phyloP scores from a whole-genome alignment of 2,113 vertebrate genomes.

The Hiodon alosoides region DNA sequence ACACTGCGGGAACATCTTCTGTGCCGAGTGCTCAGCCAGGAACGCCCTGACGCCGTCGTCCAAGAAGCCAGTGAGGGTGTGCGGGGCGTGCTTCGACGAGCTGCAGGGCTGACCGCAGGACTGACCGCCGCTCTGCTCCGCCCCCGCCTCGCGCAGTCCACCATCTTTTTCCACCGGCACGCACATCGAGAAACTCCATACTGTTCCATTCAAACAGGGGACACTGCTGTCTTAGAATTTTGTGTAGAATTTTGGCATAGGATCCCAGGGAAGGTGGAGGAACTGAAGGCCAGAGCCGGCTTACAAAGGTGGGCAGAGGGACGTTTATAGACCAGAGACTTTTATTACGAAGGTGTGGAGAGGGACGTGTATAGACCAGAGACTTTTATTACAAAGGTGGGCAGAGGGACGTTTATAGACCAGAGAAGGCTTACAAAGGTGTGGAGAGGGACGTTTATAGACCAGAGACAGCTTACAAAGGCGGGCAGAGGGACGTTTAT shows the following conservation, averaged over 20 bases:
- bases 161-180: slow-evolving; percentile 23
- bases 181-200: slow-evolving; percentile 1
- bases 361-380: too few species aligned
- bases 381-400: too few species aligned
- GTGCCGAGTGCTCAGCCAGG: slow-evolving; percentile 85
- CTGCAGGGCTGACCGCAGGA: slow-evolving; percentile 73
- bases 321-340: too few species aligned
- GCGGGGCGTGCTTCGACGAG: slow-evolving; percentile 87
- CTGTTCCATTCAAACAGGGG: slow-evolving; percentile 1
- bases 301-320: too few species aligned
- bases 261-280: slow-evolving; percentile 1
- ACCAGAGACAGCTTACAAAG: too few species aligned
- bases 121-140: slow-evolving; percentile 3
- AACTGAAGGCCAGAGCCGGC: too few species aligned
- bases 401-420: too few species aligned
- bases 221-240: background rate
- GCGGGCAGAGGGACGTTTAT: too few species aligned
- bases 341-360: too few species aligned
- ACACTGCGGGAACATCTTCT: slow-evolving; percentile 98
- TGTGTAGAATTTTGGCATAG: background rate
- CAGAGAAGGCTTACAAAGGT: too few species aligned
- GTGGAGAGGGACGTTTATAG: too few species aligned
- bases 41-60: slow-evolving; percentile 93
- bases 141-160: background rate
- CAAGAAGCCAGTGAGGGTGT: slow-evolving; percentile 95